These are phyloP conservation scores for Heteropelma amictum DNA, from an alignment of 2,888 invertebrate genomes.

Conservation along the genomic window DNA sequence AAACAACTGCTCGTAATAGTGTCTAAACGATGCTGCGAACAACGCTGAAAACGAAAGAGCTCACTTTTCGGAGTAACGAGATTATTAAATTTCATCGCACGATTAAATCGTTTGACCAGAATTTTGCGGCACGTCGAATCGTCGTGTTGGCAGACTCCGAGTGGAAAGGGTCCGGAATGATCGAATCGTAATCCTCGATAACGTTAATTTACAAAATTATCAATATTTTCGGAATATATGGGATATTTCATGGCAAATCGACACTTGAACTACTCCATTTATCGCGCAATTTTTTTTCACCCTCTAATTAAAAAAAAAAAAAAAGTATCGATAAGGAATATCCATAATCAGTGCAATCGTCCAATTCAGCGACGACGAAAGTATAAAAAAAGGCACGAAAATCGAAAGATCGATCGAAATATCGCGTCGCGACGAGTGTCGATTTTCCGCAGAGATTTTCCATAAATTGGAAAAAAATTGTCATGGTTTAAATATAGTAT, in stretches of 20 bases:
- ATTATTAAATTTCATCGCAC: neutral
- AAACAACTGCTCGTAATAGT: neutral
- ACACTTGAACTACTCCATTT: no score
- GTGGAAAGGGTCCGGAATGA: neutral
- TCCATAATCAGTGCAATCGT: no score
- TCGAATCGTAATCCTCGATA: neutral
- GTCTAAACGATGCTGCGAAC: neutral
- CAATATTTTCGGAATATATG: neutral
- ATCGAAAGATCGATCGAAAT: no score
- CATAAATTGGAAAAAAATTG: neutral
- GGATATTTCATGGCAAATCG: neutral
- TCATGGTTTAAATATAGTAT: neutral
- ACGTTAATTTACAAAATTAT: neutral
- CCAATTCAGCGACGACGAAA: no score
- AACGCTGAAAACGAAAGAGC: neutral
- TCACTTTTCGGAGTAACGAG: neutral
- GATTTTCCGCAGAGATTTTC: no score
- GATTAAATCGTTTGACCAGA: slow-evolving; percentile 21
- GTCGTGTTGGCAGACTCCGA: neutral
- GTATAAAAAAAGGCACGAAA: no score
- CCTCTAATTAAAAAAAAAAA: no score
- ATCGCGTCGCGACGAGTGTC: no score
- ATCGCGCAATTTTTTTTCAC: no score
- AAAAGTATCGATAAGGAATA: no score
- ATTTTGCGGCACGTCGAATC: slow-evolving; percentile 38